These are phyloP conservation scores for Drosophila fungiperda DNA, from an alignment of 2,888 invertebrate genomes.

Conservation along the genomic window DNA sequence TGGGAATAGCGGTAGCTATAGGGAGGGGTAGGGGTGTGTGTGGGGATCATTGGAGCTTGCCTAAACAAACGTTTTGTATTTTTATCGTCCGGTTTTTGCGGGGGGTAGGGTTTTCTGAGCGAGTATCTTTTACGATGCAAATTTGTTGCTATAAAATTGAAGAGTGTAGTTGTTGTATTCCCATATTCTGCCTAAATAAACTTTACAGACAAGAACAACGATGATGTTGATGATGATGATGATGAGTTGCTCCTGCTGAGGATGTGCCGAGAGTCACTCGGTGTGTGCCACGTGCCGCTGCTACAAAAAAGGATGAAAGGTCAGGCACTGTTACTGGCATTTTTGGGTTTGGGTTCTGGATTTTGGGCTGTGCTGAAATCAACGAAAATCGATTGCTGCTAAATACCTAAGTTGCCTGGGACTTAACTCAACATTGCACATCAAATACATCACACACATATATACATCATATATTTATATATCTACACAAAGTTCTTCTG, in stretches of 20 bases:
- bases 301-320: constrained; percentile 76
- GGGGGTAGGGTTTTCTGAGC: constrained; percentile 33
- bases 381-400: constrained; percentile 78
- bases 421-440: constrained; percentile 69
- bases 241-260: constrained; percentile 58
- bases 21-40: constrained; percentile 15
- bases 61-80: constrained; percentile 80
- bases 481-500: constrained; percentile 5
- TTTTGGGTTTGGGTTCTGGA: constrained; percentile 21
- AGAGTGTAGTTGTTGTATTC: constrained; percentile 70
- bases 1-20: constrained; percentile 3
- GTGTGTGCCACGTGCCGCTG: constrained; percentile 66
- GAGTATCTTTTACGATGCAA: constrained; percentile 79
- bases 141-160: constrained; percentile 80
- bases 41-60: constrained; percentile 56
- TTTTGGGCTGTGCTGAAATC: constrained; percentile 56
- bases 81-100: constrained; percentile 63
- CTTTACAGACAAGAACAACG: constrained; percentile 66
- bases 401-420: constrained; percentile 73
- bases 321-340: constrained; percentile 50
- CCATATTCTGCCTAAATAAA: constrained; percentile 69
- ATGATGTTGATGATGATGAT: constrained; percentile 75
- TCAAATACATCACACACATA: constrained; percentile 35
- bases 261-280: constrained; percentile 40
- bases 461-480: background rate